A percentile compares a stretch with the other conserved stretches of the same genome.
Evolutionary conservation across 2,797 vertebrate species (phyloP).

Genomic region (Atherinosoma microstoma): DNA sequence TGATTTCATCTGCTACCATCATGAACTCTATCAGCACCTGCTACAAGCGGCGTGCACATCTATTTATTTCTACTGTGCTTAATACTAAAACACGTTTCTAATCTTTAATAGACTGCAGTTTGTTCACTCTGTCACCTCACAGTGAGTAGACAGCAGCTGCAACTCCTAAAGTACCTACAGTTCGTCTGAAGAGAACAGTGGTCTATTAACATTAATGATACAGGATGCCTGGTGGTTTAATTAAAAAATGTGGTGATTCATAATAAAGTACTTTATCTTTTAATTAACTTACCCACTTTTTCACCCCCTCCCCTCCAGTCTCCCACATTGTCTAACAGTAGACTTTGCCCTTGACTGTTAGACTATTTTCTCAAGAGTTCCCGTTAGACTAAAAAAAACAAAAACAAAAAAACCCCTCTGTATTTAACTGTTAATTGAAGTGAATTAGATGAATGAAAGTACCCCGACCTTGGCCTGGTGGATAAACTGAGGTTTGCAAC

Average conservation of each 20-base stretch:
- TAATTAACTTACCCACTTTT: background rate
- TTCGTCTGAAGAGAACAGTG: background rate
- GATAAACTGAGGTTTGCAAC: constrained; percentile 16
- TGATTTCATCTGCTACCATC: background rate
- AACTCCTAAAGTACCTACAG: background rate
- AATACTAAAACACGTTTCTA: background rate
- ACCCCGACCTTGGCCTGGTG: background rate
- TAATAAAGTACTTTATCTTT: constrained; percentile 9
- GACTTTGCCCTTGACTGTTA: background rate
- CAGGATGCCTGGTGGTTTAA: background rate
- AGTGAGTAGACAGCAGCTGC: background rate
- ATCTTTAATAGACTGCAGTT: background rate
- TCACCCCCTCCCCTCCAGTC: background rate
- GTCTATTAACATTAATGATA: background rate
- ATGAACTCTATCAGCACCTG: background rate
- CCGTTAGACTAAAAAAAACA: constrained; percentile 11
- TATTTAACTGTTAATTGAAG: constrained; percentile 9
- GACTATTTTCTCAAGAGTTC: background rate
- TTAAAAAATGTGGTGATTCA: constrained; percentile 7
- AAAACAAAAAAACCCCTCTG: background rate
- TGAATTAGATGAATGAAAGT: background rate
- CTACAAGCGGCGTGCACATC: too few species aligned
- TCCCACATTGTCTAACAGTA: background rate
- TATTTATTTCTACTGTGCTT: background rate
- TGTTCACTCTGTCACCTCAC: background rate